These are phyloP conservation scores for Eueides isabella DNA, from an alignment of 1,140 invertebrate genomes.

Conservation along the genomic window DNA sequence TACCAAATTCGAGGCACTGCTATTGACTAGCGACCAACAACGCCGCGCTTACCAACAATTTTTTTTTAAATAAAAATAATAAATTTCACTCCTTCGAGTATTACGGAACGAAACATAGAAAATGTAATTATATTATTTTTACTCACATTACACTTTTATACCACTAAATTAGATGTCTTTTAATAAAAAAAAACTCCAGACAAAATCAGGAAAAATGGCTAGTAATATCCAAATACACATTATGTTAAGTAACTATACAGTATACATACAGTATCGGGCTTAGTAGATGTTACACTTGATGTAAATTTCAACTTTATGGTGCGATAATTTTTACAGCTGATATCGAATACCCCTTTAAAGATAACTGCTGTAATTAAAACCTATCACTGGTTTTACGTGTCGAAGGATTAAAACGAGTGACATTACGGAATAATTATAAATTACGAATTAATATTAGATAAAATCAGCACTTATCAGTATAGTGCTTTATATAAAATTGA, in stretches of 20 bases:
- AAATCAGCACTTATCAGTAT: background rate
- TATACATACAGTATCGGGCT: background rate
- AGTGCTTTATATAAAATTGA: background rate
- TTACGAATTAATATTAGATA: slow-evolving; percentile 9
- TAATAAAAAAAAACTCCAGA: background rate
- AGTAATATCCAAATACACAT: background rate
- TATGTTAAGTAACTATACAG: no score
- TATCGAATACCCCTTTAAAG: slow-evolving; percentile 7
- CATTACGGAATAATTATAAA: background rate
- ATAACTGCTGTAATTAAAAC: slow-evolving; percentile 10
- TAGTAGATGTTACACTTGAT: background rate
- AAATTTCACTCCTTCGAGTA: no score
- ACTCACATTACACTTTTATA: no score
- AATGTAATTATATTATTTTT: no score
- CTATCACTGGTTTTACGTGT: slow-evolving; percentile 11
- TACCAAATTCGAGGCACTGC: no score
- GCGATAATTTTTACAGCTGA: slow-evolving; percentile 13
- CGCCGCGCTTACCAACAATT: no score
- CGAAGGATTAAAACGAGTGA: background rate
- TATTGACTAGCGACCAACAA: no score
- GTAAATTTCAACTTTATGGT: background rate
- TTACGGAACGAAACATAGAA: no score
- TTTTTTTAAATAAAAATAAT: no score
- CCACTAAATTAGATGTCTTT: background rate
- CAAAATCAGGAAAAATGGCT: background rate